Percentiles rank a stretch among this genome's conserved stretches.
These are phyloP conservation scores for Pristionchus mayeri DNA, from an alignment of 2,888 invertebrate species.

Conservation along the genomic window DNA sequence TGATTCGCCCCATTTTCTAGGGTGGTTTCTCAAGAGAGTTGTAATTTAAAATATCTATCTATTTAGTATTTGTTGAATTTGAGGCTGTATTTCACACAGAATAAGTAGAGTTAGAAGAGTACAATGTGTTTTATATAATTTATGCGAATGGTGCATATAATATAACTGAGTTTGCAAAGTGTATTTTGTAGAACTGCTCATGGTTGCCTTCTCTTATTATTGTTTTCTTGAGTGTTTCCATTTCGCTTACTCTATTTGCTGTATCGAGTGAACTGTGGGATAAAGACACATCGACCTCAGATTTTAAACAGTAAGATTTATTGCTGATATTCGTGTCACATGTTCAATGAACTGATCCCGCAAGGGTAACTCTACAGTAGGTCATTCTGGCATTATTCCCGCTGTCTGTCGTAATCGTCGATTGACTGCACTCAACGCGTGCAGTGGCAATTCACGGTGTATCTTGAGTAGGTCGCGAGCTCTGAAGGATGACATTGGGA, in stretches of 20 bases:
- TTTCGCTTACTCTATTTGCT: constrained; percentile 34
- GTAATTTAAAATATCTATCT: constrained; percentile 20
- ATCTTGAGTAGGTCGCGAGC: constrained; percentile 23
- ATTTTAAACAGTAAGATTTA: constrained; percentile 31
- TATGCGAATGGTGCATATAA: constrained; percentile 26
- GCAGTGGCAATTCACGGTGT: constrained; percentile 13
- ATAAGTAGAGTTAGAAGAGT: neutral
- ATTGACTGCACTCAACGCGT: neutral
- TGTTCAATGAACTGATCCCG: constrained; percentile 20
- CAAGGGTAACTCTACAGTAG: neutral
- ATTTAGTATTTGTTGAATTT: constrained; percentile 35
- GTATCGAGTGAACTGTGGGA: constrained; percentile 30
- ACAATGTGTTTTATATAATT: constrained; percentile 2
- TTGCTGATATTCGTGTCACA: constrained; percentile 35
- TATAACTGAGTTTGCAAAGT: constrained; percentile 21
- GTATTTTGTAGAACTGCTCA: constrained; percentile 31
- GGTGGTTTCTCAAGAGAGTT: constrained; percentile 33
- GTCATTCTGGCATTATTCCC: constrained; percentile 2
- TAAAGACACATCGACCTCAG: constrained; percentile 35
- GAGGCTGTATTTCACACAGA: constrained; percentile 7
- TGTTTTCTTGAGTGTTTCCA: constrained; percentile 25
- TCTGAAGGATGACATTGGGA: neutral
- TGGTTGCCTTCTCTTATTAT: constrained; percentile 5
- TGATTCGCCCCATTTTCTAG: constrained; percentile 15
- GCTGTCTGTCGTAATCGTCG: constrained; percentile 19